phyloP scores from a whole-genome alignment of 2,797 vertebrate species.

The Chaetodon trifasciatus region DNA sequence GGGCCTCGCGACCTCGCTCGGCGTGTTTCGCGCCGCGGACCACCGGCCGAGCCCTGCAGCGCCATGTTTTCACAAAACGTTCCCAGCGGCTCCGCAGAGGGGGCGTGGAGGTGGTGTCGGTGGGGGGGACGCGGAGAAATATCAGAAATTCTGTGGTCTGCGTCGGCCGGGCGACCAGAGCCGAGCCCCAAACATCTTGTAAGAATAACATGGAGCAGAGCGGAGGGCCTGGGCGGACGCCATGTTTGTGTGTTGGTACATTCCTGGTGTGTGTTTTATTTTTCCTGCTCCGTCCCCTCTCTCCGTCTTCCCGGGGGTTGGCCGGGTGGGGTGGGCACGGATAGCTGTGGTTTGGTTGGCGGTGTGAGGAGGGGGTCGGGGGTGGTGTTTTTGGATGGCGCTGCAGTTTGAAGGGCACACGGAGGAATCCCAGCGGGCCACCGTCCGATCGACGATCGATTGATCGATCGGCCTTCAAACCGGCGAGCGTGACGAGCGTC shows the following conservation, averaged over 20 bases:
- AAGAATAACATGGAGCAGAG: constrained; percentile 76
- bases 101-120: constrained; percentile 27
- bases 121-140: constrained; percentile 58
- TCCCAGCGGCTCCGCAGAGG: constrained; percentile 62
- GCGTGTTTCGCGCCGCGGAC: constrained; percentile 71
- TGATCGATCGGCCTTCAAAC: constrained; percentile 25
- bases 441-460: constrained; percentile 40
- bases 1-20: constrained; percentile 58
- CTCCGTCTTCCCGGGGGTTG: constrained; percentile 53
- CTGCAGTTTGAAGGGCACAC: constrained; percentile 45
- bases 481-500: constrained; percentile 29
- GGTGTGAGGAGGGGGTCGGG: constrained; percentile 34
- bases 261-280: constrained; percentile 77
- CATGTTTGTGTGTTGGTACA: constrained; percentile 84
- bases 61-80: constrained; percentile 69
- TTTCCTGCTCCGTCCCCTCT: constrained; percentile 59
- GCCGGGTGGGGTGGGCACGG: constrained; percentile 68
- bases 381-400: constrained; percentile 36
- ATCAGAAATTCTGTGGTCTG: constrained; percentile 80
- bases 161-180: constrained; percentile 68
- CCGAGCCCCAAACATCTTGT: constrained; percentile 78
- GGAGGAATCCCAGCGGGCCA: constrained; percentile 61
- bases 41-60: constrained; percentile 74
- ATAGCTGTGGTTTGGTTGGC: constrained; percentile 71
- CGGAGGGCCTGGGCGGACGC: constrained; percentile 58